Percentiles rank a stretch among this genome's conserved stretches.
Conservation (phyloP, 2,888 invertebrate species). For the Leucophenga maculata region DNA sequence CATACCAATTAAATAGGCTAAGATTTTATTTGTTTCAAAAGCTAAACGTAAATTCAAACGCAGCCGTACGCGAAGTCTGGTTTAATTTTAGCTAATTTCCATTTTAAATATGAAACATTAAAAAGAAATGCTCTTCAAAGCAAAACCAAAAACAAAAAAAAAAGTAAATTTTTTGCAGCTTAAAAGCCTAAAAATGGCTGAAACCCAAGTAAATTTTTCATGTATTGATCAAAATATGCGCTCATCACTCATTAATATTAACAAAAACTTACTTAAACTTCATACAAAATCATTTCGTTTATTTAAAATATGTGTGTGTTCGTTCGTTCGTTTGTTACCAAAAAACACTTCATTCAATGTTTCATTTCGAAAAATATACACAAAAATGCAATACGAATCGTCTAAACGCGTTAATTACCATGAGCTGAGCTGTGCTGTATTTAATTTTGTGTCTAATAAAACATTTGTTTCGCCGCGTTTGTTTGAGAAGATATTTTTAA, state of each 20-base stretch:
- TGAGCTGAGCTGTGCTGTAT: constrained; percentile 42
- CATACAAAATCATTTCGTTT: background rate
- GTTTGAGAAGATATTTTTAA: constrained; percentile 21
- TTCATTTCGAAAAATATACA: background rate
- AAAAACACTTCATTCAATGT: background rate
- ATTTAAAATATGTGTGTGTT: background rate
- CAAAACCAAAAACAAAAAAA: no score
- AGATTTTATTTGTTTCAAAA: no score
- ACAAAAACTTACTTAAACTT: background rate
- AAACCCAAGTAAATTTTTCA: no score
- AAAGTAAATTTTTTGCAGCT: constrained; percentile 14
- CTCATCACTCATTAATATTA: background rate
- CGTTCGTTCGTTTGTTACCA: background rate
- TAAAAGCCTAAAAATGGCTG: background rate
- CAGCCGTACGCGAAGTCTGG: no score
- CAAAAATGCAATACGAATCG: background rate
- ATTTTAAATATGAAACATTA: background rate
- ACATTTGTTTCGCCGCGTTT: constrained; percentile 62
- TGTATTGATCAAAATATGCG: background rate
- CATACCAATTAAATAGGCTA: no score
- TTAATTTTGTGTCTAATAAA: background rate
- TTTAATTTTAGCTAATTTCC: no score
- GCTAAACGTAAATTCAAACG: no score
- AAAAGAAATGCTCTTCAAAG: background rate
- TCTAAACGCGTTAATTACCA: constrained; percentile 50